Percentiles rank a stretch among this genome's conserved stretches.
Conservation (phyloP, 2,888 invertebrate genomes). For the Catocala fraxini region DNA sequence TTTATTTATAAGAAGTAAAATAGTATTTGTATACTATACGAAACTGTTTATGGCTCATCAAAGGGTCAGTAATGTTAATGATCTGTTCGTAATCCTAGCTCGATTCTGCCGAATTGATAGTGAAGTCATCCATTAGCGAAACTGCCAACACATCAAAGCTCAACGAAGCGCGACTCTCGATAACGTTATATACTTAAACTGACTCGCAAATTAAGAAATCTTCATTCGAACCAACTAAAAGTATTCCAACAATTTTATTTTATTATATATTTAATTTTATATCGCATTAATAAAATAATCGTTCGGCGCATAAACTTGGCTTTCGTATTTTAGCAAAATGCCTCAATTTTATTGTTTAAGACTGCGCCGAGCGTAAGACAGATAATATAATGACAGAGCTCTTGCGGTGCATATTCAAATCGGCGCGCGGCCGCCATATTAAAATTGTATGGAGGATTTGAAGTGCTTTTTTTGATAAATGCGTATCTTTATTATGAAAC, state of each 20-base stretch:
- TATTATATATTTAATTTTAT: slow-evolving; percentile 29
- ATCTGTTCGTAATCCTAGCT: no score
- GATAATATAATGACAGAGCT: no score
- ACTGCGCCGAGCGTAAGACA: no score
- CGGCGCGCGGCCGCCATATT: no score
- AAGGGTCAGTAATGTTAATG: no score
- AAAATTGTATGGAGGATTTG: background rate
- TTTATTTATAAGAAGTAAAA: no score
- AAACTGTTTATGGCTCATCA: no score
- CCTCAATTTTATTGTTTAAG: slow-evolving; percentile 24
- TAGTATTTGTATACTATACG: no score
- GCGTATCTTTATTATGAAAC: no score
- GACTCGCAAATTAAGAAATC: slow-evolving; percentile 9
- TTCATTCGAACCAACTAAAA: slow-evolving; percentile 7
- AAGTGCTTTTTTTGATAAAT: no score
- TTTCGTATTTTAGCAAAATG: slow-evolving; percentile 38
- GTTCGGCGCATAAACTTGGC: slow-evolving; percentile 38
- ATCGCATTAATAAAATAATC: slow-evolving; percentile 33
- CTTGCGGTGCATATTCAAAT: no score
- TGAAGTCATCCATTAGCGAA: background rate
- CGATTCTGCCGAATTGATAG: slow-evolving; percentile 1
- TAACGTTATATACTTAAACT: slow-evolving; percentile 11
- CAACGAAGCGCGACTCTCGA: background rate
- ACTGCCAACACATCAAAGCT: slow-evolving; percentile 7
- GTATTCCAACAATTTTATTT: slow-evolving; percentile 1